Base-by-base conservation (phyloP, 1,140 invertebrate species). In the Hylaeus volcanicus region DNA sequence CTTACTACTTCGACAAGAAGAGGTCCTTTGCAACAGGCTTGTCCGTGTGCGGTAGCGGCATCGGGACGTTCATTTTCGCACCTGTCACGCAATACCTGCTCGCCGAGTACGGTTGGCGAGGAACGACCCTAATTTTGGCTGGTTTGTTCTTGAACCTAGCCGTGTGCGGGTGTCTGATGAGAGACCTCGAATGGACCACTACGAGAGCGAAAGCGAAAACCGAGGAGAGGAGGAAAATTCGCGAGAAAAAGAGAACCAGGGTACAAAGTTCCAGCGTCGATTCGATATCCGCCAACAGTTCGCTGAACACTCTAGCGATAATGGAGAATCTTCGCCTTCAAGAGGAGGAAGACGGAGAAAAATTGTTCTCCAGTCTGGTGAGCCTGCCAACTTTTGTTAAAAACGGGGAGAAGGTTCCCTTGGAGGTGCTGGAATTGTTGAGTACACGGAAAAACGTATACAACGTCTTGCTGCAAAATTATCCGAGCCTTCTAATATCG, bases 1-100 rank as follows among this genome's bases (percentile, higher is more conserved):
- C 98, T 1, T 98, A 98, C 90, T 99, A 99, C 91, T 99, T 99
- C 91, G 98, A 99, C 86, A 97, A 97, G 86, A 96, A 95, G 88
- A 93, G 98, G 69, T 98, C 98, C 0, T 95, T 99, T 63, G 98
- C 98, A 0, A 99, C 98, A 0, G 98, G 98, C 1, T 94, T 99
- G 41, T 97, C 98, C 0, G 98, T 98, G 1, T 98, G 97, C 89
- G 98, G 98, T 0, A 97, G 97, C 88, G 97, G 97, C 8, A 97
- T 97, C 61, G 96, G 98, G 1, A 98, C 98, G 0, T 98, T 99
- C 90, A 95, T 99, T 70, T 98, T 98, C 91, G 97, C 98, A 1
- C 98, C 98, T 0, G 89, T 98, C n/a, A 97, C 96, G 1, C 95
- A 97, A 81, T 94, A 95, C 70, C 93, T 98, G 12, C 92, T 98